Evolutionary conservation across 2,888 invertebrate genomes (phyloP), one percentile per base, ranked within the genome.

Genomic region (Tetranychus truncatus): DNA sequence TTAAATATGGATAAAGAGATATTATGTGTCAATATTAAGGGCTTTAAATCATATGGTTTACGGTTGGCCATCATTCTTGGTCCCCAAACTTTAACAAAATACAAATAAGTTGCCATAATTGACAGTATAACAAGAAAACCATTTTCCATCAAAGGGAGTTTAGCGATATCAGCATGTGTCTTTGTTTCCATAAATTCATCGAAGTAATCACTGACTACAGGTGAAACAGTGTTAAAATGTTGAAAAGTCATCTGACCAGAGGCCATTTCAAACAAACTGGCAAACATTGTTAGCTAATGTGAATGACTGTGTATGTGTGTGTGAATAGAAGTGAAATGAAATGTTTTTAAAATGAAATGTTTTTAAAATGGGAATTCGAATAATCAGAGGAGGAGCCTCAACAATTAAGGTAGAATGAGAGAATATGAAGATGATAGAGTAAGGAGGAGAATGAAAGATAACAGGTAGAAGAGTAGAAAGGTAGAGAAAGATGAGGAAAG

Each of bases 31-130:
- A 94, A 88, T 81, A 95, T 87, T 76, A 89, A 82, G 80, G 86
- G 86, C 80, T 90, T 87, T 78, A 95, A 86, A 81, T 91, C 88
- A 84, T 91, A 88, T 73, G 94, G 90, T 90, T 83, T 88, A 89
- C 85, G 90, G 88, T 80, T 90, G 89, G 80, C 89, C 89, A 83
- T 87, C 89, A 82, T 89, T 89, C 86, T 89, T 89, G 82, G 87
- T 88, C 85, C 87, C 88, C 84, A 87, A 86, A 85, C 89, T 90
- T 87, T 90, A 89, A 90, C 89, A 88, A 87, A 73, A 24, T 55
- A 55, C 44, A 73, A 66, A 66, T 73, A 73, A 21, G 45, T 65
- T 5, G 66, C 46, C 11, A 34, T 46, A 11, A 73, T 55, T 15
- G 24, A 24, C 20, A 73, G 46, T 18, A 73, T 55, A 24, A 24